phyloP scores from a whole-genome alignment of 2,113 vertebrate species.

The Ameiurus melas region DNA sequence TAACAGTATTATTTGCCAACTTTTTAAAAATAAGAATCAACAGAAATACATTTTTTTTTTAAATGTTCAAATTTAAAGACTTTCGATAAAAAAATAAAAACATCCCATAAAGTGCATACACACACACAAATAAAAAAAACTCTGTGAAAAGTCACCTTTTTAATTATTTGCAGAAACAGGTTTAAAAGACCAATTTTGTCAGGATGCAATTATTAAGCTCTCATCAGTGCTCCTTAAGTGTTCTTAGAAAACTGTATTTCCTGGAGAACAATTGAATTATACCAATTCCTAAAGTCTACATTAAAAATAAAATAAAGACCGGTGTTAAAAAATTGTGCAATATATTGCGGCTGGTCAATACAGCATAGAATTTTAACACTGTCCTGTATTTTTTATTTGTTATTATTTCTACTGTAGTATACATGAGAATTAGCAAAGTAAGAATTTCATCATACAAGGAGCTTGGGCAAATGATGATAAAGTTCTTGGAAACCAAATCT shows the following conservation, averaged over 20 bases:
- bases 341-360: not conserved
- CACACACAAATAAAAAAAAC: conserved; percentile 38
- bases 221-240: not conserved
- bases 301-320: not conserved
- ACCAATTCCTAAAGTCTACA: not conserved
- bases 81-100: conserved; percentile 3
- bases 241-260: not conserved
- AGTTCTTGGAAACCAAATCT: not conserved
- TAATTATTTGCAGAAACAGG: not conserved
- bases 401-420: not conserved
- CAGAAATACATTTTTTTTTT: not conserved
- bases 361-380: not conserved
- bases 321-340: not conserved
- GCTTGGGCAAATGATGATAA: not conserved
- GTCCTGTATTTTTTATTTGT: not conserved
- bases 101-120: conserved; percentile 64
- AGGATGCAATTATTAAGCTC: not conserved
- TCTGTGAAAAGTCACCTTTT: conserved; percentile 28
- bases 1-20: not conserved
- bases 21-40: not conserved
- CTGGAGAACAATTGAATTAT: not conserved
- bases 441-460: not conserved
- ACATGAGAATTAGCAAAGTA: not conserved
- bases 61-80: not conserved
- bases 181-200: conserved; percentile 16